phyloP scores from a whole-genome alignment of 2,888 invertebrate genomes.

The Phrixothrix hirtus region DNA sequence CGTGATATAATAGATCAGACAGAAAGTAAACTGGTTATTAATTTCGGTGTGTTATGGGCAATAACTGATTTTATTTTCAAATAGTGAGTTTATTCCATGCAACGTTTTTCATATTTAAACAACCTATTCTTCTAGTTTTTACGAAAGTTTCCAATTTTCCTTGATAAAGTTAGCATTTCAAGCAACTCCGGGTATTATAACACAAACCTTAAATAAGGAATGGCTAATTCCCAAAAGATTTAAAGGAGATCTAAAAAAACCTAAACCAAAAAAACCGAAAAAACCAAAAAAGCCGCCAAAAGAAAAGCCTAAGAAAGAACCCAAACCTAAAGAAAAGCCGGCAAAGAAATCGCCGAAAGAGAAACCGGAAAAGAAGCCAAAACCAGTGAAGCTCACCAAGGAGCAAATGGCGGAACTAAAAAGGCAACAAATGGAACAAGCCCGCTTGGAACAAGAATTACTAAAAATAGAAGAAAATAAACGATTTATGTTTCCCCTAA shows the following conservation, averaged over 20 bases:
- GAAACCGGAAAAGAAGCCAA: constrained; percentile 35
- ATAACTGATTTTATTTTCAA: constrained; percentile 52
- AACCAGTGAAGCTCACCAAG: constrained; percentile 37
- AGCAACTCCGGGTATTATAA: constrained; percentile 44
- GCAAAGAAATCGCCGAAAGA: constrained; percentile 40
- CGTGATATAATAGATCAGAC: constrained; percentile 29
- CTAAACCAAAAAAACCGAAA: constrained; percentile 41
- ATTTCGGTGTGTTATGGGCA: constrained; percentile 47
- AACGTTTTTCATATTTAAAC: constrained; percentile 1
- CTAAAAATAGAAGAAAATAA: constrained; percentile 44
- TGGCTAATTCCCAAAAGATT: constrained; percentile 51
- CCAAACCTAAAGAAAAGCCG: constrained; percentile 25
- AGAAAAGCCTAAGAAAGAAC: constrained; percentile 35
- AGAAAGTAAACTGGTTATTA: constrained; percentile 42
- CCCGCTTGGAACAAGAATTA: constrained; percentile 39
- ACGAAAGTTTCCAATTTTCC: constrained; percentile 51
- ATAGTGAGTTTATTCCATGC: constrained; percentile 52
- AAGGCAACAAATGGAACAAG: constrained; percentile 41
- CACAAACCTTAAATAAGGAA: constrained; percentile 47
- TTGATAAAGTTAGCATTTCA: constrained; percentile 46
- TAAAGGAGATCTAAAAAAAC: constrained; percentile 46
- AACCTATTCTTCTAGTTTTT: constrained; percentile 43
- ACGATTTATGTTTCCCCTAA: constrained; percentile 50
- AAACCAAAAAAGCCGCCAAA: constrained; percentile 38
- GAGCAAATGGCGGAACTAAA: constrained; percentile 44